Evolutionary conservation across 1,140 invertebrate species (phyloP).

Genomic region (Portunus trituberculatus): DNA sequence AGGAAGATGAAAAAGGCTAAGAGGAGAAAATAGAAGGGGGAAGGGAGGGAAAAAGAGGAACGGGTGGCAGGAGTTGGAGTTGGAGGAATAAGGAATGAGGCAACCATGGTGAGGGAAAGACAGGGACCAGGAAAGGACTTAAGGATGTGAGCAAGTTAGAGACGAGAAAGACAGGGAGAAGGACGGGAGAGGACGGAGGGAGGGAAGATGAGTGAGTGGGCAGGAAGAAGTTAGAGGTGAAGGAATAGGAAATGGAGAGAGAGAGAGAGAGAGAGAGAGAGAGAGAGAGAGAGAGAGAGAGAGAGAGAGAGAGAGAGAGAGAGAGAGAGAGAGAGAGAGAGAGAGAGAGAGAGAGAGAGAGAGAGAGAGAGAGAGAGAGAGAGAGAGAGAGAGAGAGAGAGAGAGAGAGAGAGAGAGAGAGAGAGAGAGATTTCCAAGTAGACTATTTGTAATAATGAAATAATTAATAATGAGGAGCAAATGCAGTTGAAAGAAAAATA

Average conservation of each 20-base stretch:
- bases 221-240: background rate
- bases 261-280: background rate
- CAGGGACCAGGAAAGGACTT: background rate
- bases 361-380: conserved; percentile 14
- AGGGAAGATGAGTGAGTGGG: background rate
- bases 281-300: background rate
- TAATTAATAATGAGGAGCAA: too few relatives aligned
- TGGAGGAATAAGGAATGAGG: background rate
- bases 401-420: too few relatives aligned
- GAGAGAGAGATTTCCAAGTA: too few relatives aligned
- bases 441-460: too few relatives aligned
- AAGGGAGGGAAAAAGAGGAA: too few relatives aligned
- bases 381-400: background rate
- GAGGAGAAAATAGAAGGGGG: too few relatives aligned
- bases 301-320: conserved; percentile 20
- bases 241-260: background rate
- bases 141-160: too few relatives aligned
- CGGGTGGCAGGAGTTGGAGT: too few relatives aligned
- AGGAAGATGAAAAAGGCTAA: background rate
- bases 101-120: background rate
- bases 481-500: too few relatives aligned
- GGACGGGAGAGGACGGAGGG: background rate
- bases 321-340: conserved; percentile 20
- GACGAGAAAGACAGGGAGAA: background rate
- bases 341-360: conserved; percentile 20